phyloP scores from a whole-genome alignment of 2,888 invertebrate species.

The Spodoptera exigua region DNA sequence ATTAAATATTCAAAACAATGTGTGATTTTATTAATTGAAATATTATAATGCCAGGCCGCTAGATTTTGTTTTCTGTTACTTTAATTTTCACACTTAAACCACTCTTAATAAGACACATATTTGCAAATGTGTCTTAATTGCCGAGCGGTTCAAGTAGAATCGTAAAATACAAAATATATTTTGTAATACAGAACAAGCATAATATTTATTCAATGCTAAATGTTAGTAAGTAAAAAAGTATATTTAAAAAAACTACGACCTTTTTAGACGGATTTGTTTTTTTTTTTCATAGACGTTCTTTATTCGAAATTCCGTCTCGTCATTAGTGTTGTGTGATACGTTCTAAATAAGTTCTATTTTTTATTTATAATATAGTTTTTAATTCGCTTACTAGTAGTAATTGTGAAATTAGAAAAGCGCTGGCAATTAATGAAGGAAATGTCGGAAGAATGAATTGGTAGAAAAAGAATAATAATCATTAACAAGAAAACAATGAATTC shows the following conservation, averaged over 20 bases:
- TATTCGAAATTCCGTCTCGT: conserved; percentile 43
- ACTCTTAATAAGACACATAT: too few species aligned
- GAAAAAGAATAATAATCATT: conserved; percentile 9
- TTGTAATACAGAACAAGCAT: conserved; percentile 28
- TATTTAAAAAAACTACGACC: conserved; percentile 11
- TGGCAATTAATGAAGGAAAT: conserved; percentile 5
- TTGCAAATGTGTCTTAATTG: too few species aligned
- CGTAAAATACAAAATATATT: conserved; percentile 9
- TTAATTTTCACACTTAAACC: conserved; percentile 23
- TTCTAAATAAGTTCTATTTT: conserved; percentile 47
- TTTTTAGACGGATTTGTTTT: conserved; percentile 1
- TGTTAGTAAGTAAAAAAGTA: conserved; percentile 11
- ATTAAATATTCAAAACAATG: conserved; percentile 47
- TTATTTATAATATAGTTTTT: conserved; percentile 47
- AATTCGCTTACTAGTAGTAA: conserved; percentile 34
- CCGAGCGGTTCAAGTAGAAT: too few species aligned
- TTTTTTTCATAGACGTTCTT: conserved; percentile 15
- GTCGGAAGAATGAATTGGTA: background rate
- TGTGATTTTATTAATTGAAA: conserved; percentile 3
- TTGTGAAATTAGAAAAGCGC: conserved; percentile 7
- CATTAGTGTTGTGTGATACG: conserved; percentile 55
- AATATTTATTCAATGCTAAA: conserved; percentile 21
- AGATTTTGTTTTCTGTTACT: conserved; percentile 25
- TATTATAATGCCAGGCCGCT: conserved; percentile 38
- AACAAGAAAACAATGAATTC: conserved; percentile 8